Conservation (phyloP, 2,113 vertebrate species). For the Piprites chloris region DNA sequence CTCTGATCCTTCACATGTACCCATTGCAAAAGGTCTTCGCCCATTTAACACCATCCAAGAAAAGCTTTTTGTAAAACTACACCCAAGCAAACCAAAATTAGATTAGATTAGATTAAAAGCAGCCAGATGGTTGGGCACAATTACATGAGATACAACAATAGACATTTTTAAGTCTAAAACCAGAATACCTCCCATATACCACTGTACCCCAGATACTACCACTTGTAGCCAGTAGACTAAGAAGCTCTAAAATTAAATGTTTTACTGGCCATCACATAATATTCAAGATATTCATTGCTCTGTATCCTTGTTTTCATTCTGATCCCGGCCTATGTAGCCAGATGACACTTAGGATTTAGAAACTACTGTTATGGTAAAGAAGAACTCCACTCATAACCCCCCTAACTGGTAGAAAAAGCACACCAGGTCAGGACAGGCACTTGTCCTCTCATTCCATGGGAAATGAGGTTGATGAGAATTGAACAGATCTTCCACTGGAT, state of each 20-base stretch:
- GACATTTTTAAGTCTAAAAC: background rate
- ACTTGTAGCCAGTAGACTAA: background rate
- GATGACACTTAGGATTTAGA: background rate
- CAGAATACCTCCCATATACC: background rate
- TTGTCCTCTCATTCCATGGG: background rate
- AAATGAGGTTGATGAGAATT: background rate
- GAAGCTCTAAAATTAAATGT: background rate
- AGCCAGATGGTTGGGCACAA: background rate
- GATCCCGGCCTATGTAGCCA: background rate
- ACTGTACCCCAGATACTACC: background rate
- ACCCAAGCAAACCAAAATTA: background rate
- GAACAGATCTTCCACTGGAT: background rate
- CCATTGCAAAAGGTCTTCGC: background rate
- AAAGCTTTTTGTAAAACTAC: background rate
- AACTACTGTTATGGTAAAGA: background rate
- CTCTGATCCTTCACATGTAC: background rate
- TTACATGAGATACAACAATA: background rate
- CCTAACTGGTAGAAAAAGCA: background rate
- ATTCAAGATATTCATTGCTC: background rate
- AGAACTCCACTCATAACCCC: background rate
- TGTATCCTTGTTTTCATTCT: background rate
- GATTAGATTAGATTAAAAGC: background rate
- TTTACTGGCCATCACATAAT: background rate
- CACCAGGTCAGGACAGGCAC: background rate
- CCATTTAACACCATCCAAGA: background rate